Evolutionary conservation across 2,113 vertebrate genomes (phyloP).

Genomic region (Tor tambroides): DNA sequence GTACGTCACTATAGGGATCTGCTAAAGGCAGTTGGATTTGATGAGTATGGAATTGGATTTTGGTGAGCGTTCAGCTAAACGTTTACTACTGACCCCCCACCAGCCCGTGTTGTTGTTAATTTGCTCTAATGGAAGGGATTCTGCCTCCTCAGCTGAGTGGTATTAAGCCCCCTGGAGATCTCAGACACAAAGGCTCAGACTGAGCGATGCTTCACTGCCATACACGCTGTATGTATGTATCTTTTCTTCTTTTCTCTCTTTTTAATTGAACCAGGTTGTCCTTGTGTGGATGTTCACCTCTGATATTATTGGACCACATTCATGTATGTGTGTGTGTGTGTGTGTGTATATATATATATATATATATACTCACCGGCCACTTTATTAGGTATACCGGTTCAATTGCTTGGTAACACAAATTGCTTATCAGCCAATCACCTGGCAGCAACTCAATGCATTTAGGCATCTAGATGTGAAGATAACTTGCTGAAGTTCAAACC

Average conservation of each 20-base stretch:
- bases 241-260: not conserved
- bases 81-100: constrained; percentile 35
- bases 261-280: not conserved
- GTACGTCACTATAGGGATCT: not conserved
- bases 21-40: constrained; percentile 16
- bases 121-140: constrained; percentile 56
- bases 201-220: not conserved
- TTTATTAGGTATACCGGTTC: no score
- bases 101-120: constrained; percentile 42
- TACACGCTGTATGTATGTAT: not conserved
- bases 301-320: not conserved
- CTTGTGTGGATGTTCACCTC: not conserved
- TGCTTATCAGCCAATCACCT: no score
- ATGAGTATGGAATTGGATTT: constrained; percentile 38
- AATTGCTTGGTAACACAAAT: no score
- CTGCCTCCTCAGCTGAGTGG: constrained; percentile 48
- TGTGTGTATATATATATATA: no score
- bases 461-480: no score
- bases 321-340: not conserved
- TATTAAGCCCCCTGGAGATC: constrained; percentile 36
- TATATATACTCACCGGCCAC: no score
- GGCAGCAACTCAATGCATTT: no score
- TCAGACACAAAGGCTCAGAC: constrained; percentile 21
- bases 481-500: no score
- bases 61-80: constrained; percentile 11